Base-by-base conservation (phyloP, 2,888 invertebrate species). In the Apodemia mormo region DNA sequence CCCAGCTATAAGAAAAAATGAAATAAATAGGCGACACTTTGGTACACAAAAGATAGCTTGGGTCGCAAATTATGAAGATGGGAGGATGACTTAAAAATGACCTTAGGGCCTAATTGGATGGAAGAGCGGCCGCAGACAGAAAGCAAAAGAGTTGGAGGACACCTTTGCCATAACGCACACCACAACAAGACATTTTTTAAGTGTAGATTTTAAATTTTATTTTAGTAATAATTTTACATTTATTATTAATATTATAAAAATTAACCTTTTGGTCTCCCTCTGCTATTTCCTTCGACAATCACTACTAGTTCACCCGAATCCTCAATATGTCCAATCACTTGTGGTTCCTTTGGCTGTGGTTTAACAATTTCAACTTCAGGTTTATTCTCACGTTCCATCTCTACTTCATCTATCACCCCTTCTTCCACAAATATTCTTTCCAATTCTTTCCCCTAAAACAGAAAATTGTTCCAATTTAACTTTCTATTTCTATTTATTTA, bases 351-450 rank as follows among this genome's bases (percentile, higher is more conserved):
- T 1, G 84, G 77, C 29, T 80, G 81, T 29, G 79, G 75, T 1
- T 77, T 76, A 69, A 65, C 29, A 52, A 40, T 82, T 82, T 74
- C 72, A 0, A 37, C 30, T 37, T 68, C 75, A 0, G 72, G 14
- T 10, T 92, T 83, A 0, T 78, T 68, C 1, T 92, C 93, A 2
- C 80, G 80, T 10, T 94, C 94, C 65, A 87, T 90, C 40, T 95
- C 95, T 61, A 93, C 94, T 49, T 94, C 95, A 70, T 96, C 96
- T 40, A 94, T 95, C 12, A 96, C 94, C 1, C 96, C 96, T 85
- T 96, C 96, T 79, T 96, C 95, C 78, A 94, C 94, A 76, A 96
- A 95, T 76, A 96, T 95, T 75, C 95, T 93, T 78, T 96, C 96
- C 67, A 96, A 86, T 85, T 96, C 96, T 83, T 96, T 96, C 5